Evolutionary conservation across 2,888 invertebrate species (phyloP).

Genomic region (Meiosimyza decipiens): DNA sequence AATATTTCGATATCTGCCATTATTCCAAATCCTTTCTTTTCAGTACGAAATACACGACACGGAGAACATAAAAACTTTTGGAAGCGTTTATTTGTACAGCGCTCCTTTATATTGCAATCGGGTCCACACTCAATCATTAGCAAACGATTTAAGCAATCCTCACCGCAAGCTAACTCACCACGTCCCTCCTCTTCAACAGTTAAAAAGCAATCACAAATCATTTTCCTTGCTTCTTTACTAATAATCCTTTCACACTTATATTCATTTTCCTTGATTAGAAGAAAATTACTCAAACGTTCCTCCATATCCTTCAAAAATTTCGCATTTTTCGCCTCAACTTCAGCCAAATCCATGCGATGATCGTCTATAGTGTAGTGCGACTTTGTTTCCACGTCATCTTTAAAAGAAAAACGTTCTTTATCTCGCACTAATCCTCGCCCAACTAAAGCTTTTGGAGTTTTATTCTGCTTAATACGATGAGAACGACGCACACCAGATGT

Average conservation of each 20-base stretch:
- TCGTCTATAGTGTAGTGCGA: conserved; percentile 64
- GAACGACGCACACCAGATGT: conserved; percentile 74
- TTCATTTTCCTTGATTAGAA: conserved; percentile 85
- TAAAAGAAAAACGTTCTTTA: conserved; percentile 62
- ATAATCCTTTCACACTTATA: conserved; percentile 86
- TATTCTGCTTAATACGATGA: conserved; percentile 79
- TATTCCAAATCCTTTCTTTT: conserved; percentile 95
- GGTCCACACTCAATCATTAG: conserved; percentile 98
- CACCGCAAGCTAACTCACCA: conserved; percentile 90
- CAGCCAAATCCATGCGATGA: conserved; percentile 58
- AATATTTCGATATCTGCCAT: conserved; percentile 67
- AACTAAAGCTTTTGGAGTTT: conserved; percentile 63
- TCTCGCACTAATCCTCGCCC: conserved; percentile 76
- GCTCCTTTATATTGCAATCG: conserved; percentile 87
- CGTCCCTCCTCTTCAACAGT: conserved; percentile 87
- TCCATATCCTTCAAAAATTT: conserved; percentile 66
- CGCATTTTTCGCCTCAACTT: conserved; percentile 61
- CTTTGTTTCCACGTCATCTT: conserved; percentile 57
- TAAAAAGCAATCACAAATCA: conserved; percentile 95
- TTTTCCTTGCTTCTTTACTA: conserved; percentile 90
- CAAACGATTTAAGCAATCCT: conserved; percentile 95
- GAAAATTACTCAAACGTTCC: conserved; percentile 76
- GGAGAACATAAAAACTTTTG: conserved; percentile 87
- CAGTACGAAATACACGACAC: conserved; percentile 89
- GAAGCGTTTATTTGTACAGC: conserved; percentile 95